phyloP scores from a whole-genome alignment of 2,797 vertebrate species.

The Pogoniulus pusillus region DNA sequence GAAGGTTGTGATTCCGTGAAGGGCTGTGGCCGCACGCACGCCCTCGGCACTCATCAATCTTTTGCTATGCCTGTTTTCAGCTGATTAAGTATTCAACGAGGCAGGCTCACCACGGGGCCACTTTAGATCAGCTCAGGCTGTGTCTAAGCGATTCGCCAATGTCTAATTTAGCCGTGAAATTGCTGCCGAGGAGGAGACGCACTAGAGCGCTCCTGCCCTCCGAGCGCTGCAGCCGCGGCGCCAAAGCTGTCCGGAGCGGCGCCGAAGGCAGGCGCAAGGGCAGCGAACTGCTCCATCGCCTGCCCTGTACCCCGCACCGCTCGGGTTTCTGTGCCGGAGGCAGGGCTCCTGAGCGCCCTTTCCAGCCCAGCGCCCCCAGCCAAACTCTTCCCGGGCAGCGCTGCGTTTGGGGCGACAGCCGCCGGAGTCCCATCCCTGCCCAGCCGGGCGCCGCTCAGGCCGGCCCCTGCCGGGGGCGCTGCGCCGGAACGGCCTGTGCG shows the following conservation, averaged over 20 bases:
- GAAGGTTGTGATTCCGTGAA: background rate
- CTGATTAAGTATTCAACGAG: background rate
- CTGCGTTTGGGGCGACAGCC: background rate
- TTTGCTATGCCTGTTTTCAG: background rate
- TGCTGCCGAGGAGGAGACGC: background rate
- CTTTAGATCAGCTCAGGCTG: background rate
- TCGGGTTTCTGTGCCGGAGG: background rate
- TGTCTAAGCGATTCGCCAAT: background rate
- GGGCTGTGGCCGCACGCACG: background rate
- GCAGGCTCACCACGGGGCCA: background rate
- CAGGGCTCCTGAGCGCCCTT: background rate
- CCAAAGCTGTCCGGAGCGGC: background rate
- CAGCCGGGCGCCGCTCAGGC: background rate
- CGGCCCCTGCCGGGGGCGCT: background rate
- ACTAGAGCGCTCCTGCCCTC: background rate
- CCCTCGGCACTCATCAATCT: background rate
- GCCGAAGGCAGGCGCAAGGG: background rate
- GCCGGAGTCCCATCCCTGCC: background rate
- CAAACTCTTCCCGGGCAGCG: background rate
- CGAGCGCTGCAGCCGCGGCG: rapidly evolving
- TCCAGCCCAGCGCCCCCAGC: background rate
- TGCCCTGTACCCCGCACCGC: background rate
- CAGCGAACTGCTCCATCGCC: background rate
- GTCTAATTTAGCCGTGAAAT: background rate
- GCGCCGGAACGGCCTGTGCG: no score